Base-by-base conservation (phyloP, 2,113 vertebrate genomes). In the Silurus glanis region DNA sequence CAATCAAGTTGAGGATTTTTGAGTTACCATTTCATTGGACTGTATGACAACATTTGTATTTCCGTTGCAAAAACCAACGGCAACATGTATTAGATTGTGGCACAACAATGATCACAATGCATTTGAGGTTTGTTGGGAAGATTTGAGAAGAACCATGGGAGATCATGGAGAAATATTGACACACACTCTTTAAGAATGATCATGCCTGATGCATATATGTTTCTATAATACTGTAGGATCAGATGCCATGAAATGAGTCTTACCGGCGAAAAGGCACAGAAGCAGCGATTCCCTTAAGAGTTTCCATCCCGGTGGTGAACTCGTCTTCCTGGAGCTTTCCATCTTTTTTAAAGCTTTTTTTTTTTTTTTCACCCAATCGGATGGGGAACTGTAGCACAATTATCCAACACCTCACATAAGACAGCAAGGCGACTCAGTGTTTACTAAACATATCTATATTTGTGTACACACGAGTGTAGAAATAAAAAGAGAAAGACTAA, bases 201-300 rank as follows among this genome's bases (percentile, higher is more conserved):
- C 9, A 2, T 21, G 56, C 37, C 17, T 19, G 25, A 8, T 59
- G 55, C 19, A 21, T 59, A 19, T 3, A 78, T 16, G 17, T 82
- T 53, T 53, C 2, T 16, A 9, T 6, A 21, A 17, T 10, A 51
- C 9, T 25, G 16, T 9, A 51, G 6, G 23, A 19, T n/a, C 0
- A 67, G 16, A 14, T 2, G 14, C 16, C 25, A 55, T 25, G 12
- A 69, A 83, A 56, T 2, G 12, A 53, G 47, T 49, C 91, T 94
- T 89, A 95, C 95, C 94, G 51, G 93, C 80, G 76, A 95, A 90
- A 5, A 95, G 87, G 85, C 90, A 92, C 3, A 95, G 90, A 47
- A 95, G 89, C 85, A 95, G 86, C 49, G 93, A 93, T 79, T 86
- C 91, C 66, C 91, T 88, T 72, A 93, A 8, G 84, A 93, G 67